Base-by-base conservation (phyloP, 2,888 invertebrate genomes). In the Elmis aenea region DNA sequence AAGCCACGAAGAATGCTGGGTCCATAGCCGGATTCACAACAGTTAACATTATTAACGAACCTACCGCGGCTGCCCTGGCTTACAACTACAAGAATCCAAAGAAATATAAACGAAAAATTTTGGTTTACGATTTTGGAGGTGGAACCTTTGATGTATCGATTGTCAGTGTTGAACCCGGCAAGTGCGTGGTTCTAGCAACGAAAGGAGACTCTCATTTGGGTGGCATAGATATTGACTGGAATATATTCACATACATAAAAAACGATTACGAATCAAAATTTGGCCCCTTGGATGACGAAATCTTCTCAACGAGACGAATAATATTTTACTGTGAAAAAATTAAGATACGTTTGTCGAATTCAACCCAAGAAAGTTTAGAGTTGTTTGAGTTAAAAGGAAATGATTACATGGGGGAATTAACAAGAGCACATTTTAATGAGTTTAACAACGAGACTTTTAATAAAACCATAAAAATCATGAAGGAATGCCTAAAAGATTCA, bases 101-200 rank as follows among this genome's bases (percentile, higher is more conserved):
- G n/a, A 26, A 40, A 3, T 24, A 36, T 10, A 43, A 40, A 24
- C 27, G 21, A 12, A 48, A 45, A 16, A 36, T 53, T 11, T 21
- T 52, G 5, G 52, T 55, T 23, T 55, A 45, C 26, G 57, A 57
- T 38, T 45, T 55, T 11, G 57, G 54, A 3, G 54, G 55, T 5
- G 55, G 55, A 10, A 57, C 57, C 2, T 52, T 55, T 21, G 55
- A 57, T 22, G 50, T 57, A 3, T 52, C 55, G 2, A 43, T 56
- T 18, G 26, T 54, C 4, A 34, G 37, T 10, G 16, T 46, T 12
- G 33, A 31, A 3, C 25, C 39, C n/a, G 39, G 26, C 1, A 27
- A 40, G 6, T 38, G 48, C 21, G 37, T 42, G n/a, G 51, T 54
- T 6, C 37, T 47, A 30, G 42, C 43, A 12, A 46, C 53, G 6